Evolutionary conservation across 2,888 invertebrate species (phyloP).

Genomic region (Carabus problematicus): DNA sequence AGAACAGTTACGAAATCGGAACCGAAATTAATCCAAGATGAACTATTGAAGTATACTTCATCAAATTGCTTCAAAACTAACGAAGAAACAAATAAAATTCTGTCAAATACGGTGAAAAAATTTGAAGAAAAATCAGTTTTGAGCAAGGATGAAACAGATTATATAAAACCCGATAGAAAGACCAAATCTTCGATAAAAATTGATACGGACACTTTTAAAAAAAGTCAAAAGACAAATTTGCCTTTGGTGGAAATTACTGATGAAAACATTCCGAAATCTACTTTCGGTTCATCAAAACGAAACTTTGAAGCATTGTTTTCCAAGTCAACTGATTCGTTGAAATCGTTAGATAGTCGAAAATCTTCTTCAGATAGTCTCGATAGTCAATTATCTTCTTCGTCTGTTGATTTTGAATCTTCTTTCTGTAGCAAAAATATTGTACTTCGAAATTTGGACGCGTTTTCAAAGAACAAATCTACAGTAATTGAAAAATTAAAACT

Average conservation of each 20-base stretch:
- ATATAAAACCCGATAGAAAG: background rate
- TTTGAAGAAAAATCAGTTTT: background rate
- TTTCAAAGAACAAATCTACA: background rate
- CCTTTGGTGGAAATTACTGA: constrained; percentile 24
- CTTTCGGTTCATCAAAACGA: constrained; percentile 6
- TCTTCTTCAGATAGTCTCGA: constrained; percentile 5
- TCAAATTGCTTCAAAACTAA: background rate
- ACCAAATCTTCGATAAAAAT: background rate
- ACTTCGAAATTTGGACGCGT: too few relatives aligned
- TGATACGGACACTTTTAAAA: background rate
- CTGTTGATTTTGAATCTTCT: too few relatives aligned
- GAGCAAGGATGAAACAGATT: constrained; percentile 5
- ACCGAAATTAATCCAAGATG: background rate
- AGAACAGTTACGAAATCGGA: background rate
- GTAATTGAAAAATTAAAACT: constrained; percentile 45
- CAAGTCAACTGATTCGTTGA: background rate
- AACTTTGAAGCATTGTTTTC: constrained; percentile 11
- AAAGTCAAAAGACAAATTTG: background rate
- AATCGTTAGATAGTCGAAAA: background rate
- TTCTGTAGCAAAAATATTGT: background rate
- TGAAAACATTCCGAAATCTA: constrained; percentile 39
- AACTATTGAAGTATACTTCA: background rate
- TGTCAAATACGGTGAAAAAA: background rate
- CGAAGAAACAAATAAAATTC: background rate
- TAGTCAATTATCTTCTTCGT: background rate